Base-by-base conservation (phyloP, 2,888 invertebrate species). In the Mesorhabditis belari region DNA sequence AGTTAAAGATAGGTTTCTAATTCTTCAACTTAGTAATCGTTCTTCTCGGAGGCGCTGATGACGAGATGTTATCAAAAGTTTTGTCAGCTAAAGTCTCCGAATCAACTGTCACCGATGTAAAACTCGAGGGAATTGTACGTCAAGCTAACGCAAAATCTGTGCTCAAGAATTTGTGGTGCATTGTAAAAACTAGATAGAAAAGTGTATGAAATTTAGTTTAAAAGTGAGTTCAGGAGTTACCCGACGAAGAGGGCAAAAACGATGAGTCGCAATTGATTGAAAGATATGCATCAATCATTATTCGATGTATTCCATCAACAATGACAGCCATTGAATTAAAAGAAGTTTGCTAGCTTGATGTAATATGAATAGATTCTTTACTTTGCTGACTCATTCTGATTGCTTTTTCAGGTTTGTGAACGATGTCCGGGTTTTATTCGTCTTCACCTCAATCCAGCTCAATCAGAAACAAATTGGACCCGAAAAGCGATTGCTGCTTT, bases 241-340 rank as follows among this genome's bases (percentile, higher is more conserved):
- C 44, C n/a, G 55, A 21, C 21, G 26, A 55, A 17, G 44, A 49
- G 26, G 55, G 21, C 24, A 54, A 28, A 12, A 55, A 51, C 23
- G 29, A 55, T 21, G 58, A 61, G 12, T 19, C 55, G 26, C 35
- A 55, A 21, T 24, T n/a, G 12, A 35, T 50, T n/a, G 60, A 29
- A 35, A 51, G 35, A 25, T 57, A 63, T 53, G 56, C 49, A n/a
- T 50, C 49, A 2, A 95, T 99, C 74, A 98, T 98, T 81, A 85
- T 98, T 62, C 87, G 96, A 54, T 96, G 95, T 83, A 86, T 98
- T 61, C 92, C 95, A 0, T 94, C 98, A 0, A 89, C 91, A 1
- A 92, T 96, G 62, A 95, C 95, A 0, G 91, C 92, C 79, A 90
- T 91, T 55, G 98, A 99, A 85, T 90, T 98, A 4, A 96, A 96